Percentiles rank a stretch among this genome's conserved stretches.
phyloP scores from a whole-genome alignment of 2,888 invertebrate species.

The Noctua pronuba region DNA sequence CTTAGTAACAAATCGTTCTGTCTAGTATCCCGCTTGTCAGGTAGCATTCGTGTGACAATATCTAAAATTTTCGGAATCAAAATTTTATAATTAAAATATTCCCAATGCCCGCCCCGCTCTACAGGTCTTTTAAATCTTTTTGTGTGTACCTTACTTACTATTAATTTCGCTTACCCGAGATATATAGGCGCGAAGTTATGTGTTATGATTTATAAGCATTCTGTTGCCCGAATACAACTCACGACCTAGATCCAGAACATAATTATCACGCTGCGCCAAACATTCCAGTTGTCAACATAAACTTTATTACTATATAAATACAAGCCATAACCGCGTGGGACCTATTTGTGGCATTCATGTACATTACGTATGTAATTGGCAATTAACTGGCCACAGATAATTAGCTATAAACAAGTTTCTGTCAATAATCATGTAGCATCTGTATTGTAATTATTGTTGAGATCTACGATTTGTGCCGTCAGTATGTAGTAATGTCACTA shows the following conservation, averaged over 20 bases:
- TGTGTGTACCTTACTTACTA: neutral
- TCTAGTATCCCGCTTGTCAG: too few relatives aligned
- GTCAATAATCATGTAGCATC: conserved; percentile 39
- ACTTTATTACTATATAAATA: conserved; percentile 16
- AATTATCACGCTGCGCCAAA: conserved; percentile 19
- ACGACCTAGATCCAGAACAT: conserved; percentile 30
- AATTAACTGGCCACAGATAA: conserved; percentile 39
- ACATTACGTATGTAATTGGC: conserved; percentile 38
- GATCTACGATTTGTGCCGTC: conserved; percentile 14
- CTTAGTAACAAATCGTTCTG: too few relatives aligned
- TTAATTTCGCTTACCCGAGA: neutral
- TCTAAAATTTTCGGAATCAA: too few relatives aligned
- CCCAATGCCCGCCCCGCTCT: too few relatives aligned
- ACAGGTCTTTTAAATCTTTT: too few relatives aligned
- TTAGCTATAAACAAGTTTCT: conserved; percentile 34
- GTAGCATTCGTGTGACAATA: too few relatives aligned
- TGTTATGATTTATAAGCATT: conserved; percentile 14
- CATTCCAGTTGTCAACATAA: conserved; percentile 21
- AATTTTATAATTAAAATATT: too few relatives aligned
- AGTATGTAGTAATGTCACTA: conserved; percentile 1
- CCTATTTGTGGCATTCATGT: conserved; percentile 8
- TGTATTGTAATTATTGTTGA: conserved; percentile 32
- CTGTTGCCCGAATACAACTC: neutral
- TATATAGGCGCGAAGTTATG: neutral
- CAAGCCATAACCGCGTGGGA: conserved; percentile 7